Evolutionary conservation across 2,113 vertebrate species (phyloP), one percentile per base, ranked within the genome.

Genomic region (Potamarius usumacintae): DNA sequence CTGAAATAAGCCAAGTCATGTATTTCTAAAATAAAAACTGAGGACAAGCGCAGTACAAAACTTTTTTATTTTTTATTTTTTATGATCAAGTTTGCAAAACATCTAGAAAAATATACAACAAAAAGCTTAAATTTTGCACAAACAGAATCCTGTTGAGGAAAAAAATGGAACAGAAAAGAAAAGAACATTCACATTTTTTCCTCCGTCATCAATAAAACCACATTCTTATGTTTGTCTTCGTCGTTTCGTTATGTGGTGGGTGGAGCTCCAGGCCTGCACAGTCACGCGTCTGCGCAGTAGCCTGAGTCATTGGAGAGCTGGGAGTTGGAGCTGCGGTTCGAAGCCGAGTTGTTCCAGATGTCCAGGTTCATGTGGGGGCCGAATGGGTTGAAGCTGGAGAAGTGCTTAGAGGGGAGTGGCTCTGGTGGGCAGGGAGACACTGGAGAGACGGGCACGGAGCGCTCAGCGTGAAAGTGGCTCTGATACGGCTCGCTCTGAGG

Each of bases 341-440:
- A 96, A 6, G 98, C 95, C 79, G 96, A 96, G 94, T 98, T 97
- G 95, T 98, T 97, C 98, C 98, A 99, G 93, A 99, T 99, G 95
- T 99, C 98, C 95, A 99, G 96, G 93, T 99, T 97, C 97, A 99
- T 97, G 93, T 97, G 98, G 50, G 97, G 96, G 92, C 97, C 97
- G 50, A 99, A 99, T 0, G 97, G 98, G 93, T 99, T 96, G 92
- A 99, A 99, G 90, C 96, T 97, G 0, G 97, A 96, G 90, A 96
- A 98, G 90, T 97, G 98, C 67, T 97, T 96, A 63, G 95, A 94
- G 63, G 96, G 96, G 10, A 87, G 7, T 78, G 92, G 93, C 94
- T 90, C 81, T 11, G 81, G 71, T 25, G 92, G 93, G 4, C 96
- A 94, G 77, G 96, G 92, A 0, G 97, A 93, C 87, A 97, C 95